Evolutionary conservation across 2,797 vertebrate species (phyloP), one percentile per base, ranked within the genome.

Genomic region (Aplochiton taeniatus): DNA sequence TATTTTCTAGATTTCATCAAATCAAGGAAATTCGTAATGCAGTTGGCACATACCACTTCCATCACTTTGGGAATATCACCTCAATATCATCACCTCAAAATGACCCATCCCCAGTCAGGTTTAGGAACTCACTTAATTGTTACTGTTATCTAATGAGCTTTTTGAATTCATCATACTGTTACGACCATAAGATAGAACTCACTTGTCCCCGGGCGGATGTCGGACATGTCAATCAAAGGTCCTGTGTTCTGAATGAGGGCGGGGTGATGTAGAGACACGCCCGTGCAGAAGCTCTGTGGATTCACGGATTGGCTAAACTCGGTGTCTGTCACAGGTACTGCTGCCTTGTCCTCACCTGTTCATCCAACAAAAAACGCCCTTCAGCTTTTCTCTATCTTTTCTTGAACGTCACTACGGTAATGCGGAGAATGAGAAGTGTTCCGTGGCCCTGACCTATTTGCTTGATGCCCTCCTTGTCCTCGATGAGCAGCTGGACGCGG

Each of bases 381-480:
- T 31, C 31, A 31, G 31, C 6, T 31, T 31, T 3, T 31, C 31
- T 31, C 31, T n/a, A n/a, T 31, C 31, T 31, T 31, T 31, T 31
- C 6, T 31, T 6, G 6, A 31, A 31, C 6, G 6, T 31, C 6
- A 31, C 31, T 6, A 31, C 31, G 6, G 31, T 31, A 6, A 31
- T 31, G 6, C 31, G 2, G 31, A 31, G 19, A 59, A 66, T 14
- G 3, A 12, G 48, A 42, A 53, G 4, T 41, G 4, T 9, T 45
- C 6, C 55, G 49, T 41, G 45, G 58, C 8, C 16, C 95, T 86
- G 72, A 94, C 98, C 98, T 70, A 99, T 93, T 82, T 98, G 98
- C 62, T 99, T 98, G 89, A 98, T 98, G 77, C 98, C 97, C 65
- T 98, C 98, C 83, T 99, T 99, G 91, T 99, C 97, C 82, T 99